A percentile compares a stretch with the other conserved stretches of the same genome.
These are phyloP conservation scores for Thalassarche chlororhynchos DNA, from an alignment of 2,113 vertebrate species.

Conservation along the genomic window DNA sequence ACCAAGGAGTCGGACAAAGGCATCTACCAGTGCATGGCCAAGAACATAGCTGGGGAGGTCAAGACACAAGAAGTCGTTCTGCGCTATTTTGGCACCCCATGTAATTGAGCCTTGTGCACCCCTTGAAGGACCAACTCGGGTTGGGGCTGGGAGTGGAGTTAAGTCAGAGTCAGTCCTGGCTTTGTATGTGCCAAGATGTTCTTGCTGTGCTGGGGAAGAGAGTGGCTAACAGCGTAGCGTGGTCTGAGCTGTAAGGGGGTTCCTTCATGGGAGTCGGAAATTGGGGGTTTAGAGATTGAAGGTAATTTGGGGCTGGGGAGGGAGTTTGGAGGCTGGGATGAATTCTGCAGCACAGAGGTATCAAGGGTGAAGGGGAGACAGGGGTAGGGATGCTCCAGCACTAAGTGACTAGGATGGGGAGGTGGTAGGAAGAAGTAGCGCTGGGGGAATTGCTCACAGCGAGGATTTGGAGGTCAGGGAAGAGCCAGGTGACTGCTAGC, in stretches of 20 bases:
- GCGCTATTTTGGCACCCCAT: constrained; percentile 67
- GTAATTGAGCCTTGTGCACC: constrained; percentile 35
- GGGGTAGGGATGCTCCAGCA: not conserved
- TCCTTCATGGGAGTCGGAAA: not conserved
- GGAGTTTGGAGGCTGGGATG: not conserved
- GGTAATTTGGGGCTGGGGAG: not conserved
- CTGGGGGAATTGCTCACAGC: not conserved
- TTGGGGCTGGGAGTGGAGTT: not conserved
- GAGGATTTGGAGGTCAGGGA: not conserved
- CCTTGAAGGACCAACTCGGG: fast-evolving
- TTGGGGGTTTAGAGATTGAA: not conserved
- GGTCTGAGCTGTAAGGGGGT: not conserved
- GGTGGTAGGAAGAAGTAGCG: not conserved
- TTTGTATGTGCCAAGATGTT: not conserved
- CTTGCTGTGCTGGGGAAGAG: not conserved
- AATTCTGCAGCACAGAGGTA: not conserved
- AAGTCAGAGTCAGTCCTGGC: not conserved
- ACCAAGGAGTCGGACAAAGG: constrained; percentile 76
- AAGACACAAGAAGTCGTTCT: constrained; percentile 73
- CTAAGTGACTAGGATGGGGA: not conserved
- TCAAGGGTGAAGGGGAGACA: not conserved
- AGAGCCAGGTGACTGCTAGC: not conserved
- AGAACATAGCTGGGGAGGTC: constrained; percentile 74
- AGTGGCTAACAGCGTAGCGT: fast-evolving
- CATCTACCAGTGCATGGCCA: constrained; percentile 78